Conservation (phyloP, 2,113 vertebrate genomes). For the Paramormyrops kingsleyae region DNA sequence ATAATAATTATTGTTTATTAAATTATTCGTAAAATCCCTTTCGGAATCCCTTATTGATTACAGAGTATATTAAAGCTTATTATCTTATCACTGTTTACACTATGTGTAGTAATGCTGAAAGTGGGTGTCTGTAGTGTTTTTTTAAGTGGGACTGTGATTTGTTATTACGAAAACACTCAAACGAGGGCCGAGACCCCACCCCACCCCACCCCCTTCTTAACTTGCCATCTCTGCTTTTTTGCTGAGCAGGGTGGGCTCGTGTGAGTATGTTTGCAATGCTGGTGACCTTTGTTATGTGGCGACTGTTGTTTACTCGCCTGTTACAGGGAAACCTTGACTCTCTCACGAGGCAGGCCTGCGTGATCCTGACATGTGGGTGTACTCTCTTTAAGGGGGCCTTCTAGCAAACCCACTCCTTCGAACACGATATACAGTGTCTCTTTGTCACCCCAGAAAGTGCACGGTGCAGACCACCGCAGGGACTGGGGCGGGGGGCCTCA, state of each 20-base stretch:
- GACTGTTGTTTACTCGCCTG: slow-evolving; percentile 46
- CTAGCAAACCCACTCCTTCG: not conserved
- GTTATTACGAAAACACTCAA: not conserved
- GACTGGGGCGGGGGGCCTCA: not conserved
- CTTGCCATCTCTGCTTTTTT: not conserved
- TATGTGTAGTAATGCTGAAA: not conserved
- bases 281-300: slow-evolving; percentile 42
- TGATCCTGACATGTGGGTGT: slow-evolving; percentile 10
- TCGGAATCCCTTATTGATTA: not conserved
- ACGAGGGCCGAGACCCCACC: not conserved
- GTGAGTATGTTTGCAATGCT: slow-evolving; percentile 22
- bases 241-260: not conserved
- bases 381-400: not conserved
- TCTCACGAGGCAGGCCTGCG: slow-evolving; percentile 11
- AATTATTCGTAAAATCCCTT: not conserved
- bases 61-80: not conserved
- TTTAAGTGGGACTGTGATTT: not conserved
- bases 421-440: not conserved
- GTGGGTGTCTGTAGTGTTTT: not conserved
- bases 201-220: not conserved
- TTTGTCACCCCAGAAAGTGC: not conserved
- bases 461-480: not conserved
- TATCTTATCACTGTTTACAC: not conserved
- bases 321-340: slow-evolving; percentile 47
- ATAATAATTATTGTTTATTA: not conserved